Conservation (phyloP, 2,888 invertebrate genomes). For the Gnatocerus cornutus region DNA sequence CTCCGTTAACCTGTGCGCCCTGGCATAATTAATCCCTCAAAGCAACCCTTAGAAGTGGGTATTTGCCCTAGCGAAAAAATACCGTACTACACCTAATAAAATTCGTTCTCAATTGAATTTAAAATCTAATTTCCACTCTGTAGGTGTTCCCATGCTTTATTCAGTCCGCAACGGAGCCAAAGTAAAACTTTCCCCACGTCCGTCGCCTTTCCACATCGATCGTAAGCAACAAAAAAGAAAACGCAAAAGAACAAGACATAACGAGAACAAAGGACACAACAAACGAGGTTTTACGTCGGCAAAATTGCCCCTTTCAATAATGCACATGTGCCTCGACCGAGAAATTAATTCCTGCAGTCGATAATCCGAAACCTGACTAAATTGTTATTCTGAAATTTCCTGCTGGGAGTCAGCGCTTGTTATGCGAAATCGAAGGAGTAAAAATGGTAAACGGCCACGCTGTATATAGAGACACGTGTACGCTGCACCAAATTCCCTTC, state of each 20-base stretch:
- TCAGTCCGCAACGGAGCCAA: conserved; percentile 40
- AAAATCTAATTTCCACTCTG: conserved; percentile 60
- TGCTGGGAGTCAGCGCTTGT: conserved; percentile 38
- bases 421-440: conserved; percentile 33
- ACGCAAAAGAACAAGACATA: conserved; percentile 23
- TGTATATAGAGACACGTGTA: conserved; percentile 37
- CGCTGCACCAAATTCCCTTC: conserved; percentile 20
- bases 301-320: conserved; percentile 15
- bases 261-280: conserved; percentile 27
- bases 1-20: conserved; percentile 7
- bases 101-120: conserved; percentile 61
- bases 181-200: conserved; percentile 37
- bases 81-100: conserved; percentile 59
- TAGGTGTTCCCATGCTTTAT: conserved; percentile 56
- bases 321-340: conserved; percentile 1
- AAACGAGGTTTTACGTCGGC: conserved; percentile 10
- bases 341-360: background rate
- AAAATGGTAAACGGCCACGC: too few relatives aligned
- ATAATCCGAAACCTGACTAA: conserved; percentile 11
- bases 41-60: conserved; percentile 22
- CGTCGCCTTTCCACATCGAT: conserved; percentile 31
- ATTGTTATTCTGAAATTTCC: conserved; percentile 35
- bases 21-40: conserved; percentile 38
- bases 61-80: conserved; percentile 45
- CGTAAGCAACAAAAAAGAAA: conserved; percentile 14